phyloP scores from a whole-genome alignment of 2,797 vertebrate species.

The Glossophaga mutica region DNA sequence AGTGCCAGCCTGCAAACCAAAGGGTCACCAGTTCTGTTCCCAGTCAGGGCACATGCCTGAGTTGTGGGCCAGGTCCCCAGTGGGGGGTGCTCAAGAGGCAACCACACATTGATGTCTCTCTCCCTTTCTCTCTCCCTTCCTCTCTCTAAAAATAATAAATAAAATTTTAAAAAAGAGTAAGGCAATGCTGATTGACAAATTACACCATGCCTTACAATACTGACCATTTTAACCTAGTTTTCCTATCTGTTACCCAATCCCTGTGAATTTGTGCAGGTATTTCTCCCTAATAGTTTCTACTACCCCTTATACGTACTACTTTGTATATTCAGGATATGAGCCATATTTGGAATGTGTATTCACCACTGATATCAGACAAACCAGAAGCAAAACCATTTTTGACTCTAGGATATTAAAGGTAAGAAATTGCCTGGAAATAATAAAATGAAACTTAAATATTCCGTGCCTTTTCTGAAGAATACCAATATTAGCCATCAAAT shows the following conservation, averaged over 20 bases:
- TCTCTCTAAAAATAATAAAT: too few relatives aligned
- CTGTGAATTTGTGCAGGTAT: neutral
- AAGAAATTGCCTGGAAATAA: neutral
- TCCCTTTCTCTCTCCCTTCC: too few relatives aligned
- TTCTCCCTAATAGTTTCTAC: neutral
- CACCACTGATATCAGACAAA: neutral
- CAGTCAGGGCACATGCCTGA: too few relatives aligned
- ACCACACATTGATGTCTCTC: too few relatives aligned
- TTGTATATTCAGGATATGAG: neutral
- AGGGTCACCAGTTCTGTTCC: too few relatives aligned
- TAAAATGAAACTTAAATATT: neutral
- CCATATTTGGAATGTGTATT: neutral
- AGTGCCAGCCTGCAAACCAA: too few relatives aligned
- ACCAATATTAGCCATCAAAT: neutral
- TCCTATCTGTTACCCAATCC: neutral
- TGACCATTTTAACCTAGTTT: neutral
- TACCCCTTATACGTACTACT: neutral
- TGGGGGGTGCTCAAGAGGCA: too few relatives aligned
- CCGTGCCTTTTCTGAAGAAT: constrained; percentile 4
- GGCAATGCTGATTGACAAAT: neutral
- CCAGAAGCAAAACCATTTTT: neutral
- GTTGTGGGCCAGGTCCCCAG: too few relatives aligned
- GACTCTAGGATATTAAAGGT: neutral
- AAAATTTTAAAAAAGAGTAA: neutral
- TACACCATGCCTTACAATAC: neutral